Evolutionary conservation across 2,888 invertebrate species (phyloP).

Genomic region (Drosophila merina): DNA sequence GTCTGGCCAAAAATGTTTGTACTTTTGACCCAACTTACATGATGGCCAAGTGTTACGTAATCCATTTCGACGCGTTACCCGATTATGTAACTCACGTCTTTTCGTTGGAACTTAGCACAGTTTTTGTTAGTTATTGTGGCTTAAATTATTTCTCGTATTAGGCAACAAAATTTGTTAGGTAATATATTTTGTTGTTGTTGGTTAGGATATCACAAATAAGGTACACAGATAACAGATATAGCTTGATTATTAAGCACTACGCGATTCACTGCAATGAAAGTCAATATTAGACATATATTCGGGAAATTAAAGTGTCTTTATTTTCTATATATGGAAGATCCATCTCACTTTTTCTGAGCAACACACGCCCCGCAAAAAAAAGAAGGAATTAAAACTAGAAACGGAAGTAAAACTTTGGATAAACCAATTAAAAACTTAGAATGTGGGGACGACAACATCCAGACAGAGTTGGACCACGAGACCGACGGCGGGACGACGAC

Average conservation of each 20-base stretch:
- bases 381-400: background rate
- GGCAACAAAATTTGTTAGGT: slow-evolving; percentile 33
- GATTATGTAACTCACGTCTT: slow-evolving; percentile 57
- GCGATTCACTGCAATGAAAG: slow-evolving; percentile 53
- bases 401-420: slow-evolving; percentile 15
- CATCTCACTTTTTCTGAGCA: slow-evolving; percentile 59
- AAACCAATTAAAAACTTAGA: slow-evolving; percentile 44
- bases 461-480: slow-evolving; percentile 81
- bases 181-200: slow-evolving; percentile 39
- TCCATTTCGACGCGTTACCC: slow-evolving; percentile 55
- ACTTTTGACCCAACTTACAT: slow-evolving; percentile 66
- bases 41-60: slow-evolving; percentile 60
- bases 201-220: slow-evolving; percentile 80
- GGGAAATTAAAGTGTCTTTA: background rate
- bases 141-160: slow-evolving; percentile 40
- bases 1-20: background rate
- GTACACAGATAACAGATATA: slow-evolving; percentile 72
- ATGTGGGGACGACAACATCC: slow-evolving; percentile 78
- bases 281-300: background rate
- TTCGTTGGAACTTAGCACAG: slow-evolving; percentile 28
- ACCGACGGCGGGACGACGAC: slow-evolving; percentile 55
- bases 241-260: slow-evolving; percentile 55
- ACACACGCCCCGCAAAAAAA: slow-evolving; percentile 59
- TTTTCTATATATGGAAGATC: background rate
- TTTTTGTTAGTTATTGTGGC: slow-evolving; percentile 18